These are phyloP conservation scores for Riptortus pedestris DNA, from an alignment of 1,140 invertebrate species.

Conservation along the genomic window DNA sequence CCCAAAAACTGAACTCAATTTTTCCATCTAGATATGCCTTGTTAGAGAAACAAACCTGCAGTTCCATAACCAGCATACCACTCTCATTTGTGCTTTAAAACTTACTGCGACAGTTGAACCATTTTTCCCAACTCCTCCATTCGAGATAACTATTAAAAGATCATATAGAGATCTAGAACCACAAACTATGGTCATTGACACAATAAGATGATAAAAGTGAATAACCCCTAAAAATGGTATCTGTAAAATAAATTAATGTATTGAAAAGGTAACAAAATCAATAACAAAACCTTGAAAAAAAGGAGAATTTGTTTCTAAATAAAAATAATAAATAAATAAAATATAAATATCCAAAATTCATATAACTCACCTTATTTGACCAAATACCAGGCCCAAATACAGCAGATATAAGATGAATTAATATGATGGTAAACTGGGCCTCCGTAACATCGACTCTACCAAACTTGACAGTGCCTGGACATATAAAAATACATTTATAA, in stretches of 20 bases:
- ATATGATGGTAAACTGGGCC: slow-evolving; percentile 88
- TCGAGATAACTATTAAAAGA: slow-evolving; percentile 66
- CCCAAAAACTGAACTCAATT: too few species aligned
- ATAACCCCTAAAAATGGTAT: slow-evolving; percentile 47
- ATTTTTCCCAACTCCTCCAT: slow-evolving; percentile 88
- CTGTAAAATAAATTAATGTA: slow-evolving; percentile 38
- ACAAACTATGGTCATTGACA: slow-evolving; percentile 56
- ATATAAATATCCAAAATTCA: background rate
- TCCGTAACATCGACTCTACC: slow-evolving; percentile 96
- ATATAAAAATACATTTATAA: too few species aligned
- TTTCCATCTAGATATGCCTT: too few species aligned
- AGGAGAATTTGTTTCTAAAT: background rate
- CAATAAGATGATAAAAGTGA: slow-evolving; percentile 61
- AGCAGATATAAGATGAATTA: slow-evolving; percentile 76
- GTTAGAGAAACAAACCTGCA: too few species aligned
- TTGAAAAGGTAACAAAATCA: background rate
- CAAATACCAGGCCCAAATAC: slow-evolving; percentile 78
- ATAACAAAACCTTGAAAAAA: background rate
- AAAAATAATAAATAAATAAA: background rate
- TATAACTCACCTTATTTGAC: slow-evolving; percentile 58
- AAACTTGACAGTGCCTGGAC: slow-evolving; percentile 75
- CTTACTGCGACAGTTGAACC: slow-evolving; percentile 91
- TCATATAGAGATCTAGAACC: slow-evolving; percentile 54
- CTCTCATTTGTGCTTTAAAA: too few species aligned
- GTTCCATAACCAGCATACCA: too few species aligned